Conservation (phyloP, 2,888 invertebrate species). For the Malthinus flaveolus region DNA sequence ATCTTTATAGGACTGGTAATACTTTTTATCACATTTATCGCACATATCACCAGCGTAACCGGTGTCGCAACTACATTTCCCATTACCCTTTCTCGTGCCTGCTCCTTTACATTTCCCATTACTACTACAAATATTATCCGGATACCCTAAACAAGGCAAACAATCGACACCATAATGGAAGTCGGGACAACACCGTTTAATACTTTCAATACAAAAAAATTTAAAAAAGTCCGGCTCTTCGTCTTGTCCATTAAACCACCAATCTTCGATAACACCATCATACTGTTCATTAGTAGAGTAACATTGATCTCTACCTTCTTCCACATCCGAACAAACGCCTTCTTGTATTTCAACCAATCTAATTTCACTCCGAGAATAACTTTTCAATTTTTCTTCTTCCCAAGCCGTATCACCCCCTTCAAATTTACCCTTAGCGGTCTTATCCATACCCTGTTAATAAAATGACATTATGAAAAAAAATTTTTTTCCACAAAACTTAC, state of each 20-base stretch:
- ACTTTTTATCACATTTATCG: slow-evolving; percentile 73
- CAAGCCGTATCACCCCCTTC: slow-evolving; percentile 93
- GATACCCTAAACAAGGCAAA: slow-evolving; percentile 74
- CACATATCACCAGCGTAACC: slow-evolving; percentile 83
- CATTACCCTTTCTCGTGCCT: slow-evolving; percentile 92
- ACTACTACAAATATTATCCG: slow-evolving; percentile 74
- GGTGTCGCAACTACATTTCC: slow-evolving; percentile 81
- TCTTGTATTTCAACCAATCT: slow-evolving; percentile 91
- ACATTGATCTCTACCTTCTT: slow-evolving; percentile 76
- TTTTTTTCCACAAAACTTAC: slow-evolving; percentile 34
- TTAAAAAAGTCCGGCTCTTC: slow-evolving; percentile 61
- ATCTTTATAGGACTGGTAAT: slow-evolving; percentile 75
- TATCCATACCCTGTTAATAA: slow-evolving; percentile 68
- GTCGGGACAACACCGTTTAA: slow-evolving; percentile 82
- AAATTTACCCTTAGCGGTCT: slow-evolving; percentile 83
- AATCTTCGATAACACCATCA: slow-evolving; percentile 81
- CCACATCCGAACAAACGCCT: slow-evolving; percentile 75
- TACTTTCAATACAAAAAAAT: slow-evolving; percentile 79
- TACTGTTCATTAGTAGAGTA: slow-evolving; percentile 81
- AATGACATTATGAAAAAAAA: slow-evolving; percentile 4
- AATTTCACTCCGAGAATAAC: slow-evolving; percentile 86
- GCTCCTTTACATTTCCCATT: slow-evolving; percentile 80
- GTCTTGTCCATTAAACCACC: slow-evolving; percentile 77
- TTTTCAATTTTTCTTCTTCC: slow-evolving; percentile 85
- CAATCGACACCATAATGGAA: slow-evolving; percentile 85